Percentiles rank a stretch among this genome's conserved stretches.
phyloP scores from a whole-genome alignment of 2,797 vertebrate species.

The Acanthornis magna region DNA sequence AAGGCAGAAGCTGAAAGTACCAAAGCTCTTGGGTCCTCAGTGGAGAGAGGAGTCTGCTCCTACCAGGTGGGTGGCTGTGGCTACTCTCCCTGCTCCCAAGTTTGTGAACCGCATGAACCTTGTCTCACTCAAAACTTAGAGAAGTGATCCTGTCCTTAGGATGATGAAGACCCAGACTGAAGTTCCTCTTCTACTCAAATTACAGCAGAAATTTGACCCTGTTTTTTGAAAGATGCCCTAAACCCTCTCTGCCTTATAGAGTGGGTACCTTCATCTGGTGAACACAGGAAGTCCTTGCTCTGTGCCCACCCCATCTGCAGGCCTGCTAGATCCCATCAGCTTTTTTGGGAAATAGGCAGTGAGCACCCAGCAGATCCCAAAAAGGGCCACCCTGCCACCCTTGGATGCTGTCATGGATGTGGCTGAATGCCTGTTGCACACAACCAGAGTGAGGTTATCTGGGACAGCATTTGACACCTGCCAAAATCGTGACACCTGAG shows the following conservation, averaged over 20 bases:
- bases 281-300: neutral
- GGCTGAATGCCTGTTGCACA: rapidly evolving
- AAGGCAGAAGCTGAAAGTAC: neutral
- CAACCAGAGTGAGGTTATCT: neutral
- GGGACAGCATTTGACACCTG: neutral
- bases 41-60: neutral
- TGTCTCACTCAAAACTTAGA: neutral
- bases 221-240: neutral
- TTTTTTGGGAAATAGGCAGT: neutral
- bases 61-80: neutral
- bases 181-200: neutral
- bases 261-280: neutral
- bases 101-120: neutral
- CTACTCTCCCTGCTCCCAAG: neutral
- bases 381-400: no score
- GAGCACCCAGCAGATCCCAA: neutral
- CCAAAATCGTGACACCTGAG: neutral
- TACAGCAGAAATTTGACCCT: neutral
- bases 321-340: neutral
- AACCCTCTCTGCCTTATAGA: rapidly evolving
- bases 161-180: neutral
- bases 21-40: neutral
- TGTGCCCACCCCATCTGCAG: neutral
- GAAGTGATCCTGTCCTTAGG: neutral
- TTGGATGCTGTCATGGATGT: rapidly evolving